Evolutionary conservation across 2,113 vertebrate genomes (phyloP).

Genomic region (Peromyscus polionotus): DNA sequence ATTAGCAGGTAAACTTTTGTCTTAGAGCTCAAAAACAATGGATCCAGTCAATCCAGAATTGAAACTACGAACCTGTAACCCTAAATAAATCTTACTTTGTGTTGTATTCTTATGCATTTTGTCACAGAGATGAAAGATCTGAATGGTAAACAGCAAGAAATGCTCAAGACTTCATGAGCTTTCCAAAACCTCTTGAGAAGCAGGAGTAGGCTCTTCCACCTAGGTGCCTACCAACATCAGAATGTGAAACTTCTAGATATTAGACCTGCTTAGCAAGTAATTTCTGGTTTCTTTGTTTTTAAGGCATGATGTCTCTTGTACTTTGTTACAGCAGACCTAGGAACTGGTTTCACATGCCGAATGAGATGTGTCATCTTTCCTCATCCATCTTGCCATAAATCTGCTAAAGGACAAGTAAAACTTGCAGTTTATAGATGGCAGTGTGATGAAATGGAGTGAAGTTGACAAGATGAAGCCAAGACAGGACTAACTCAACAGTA

Average conservation of each 20-base stretch:
- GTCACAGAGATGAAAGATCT: not conserved
- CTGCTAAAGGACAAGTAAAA: not conserved
- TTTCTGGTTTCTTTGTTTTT: not conserved
- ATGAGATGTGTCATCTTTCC: not conserved
- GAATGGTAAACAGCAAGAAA: not conserved
- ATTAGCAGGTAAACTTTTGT: not conserved
- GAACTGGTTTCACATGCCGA: not conserved
- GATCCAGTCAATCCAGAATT: not conserved
- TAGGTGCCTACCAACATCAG: not conserved
- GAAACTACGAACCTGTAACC: not conserved
- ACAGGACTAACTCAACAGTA: not conserved
- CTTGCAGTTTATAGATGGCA: not conserved
- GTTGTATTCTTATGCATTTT: not conserved
- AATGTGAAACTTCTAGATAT: not conserved
- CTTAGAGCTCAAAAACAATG: not conserved
- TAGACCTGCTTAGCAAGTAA: not conserved
- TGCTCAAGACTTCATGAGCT: rapidly evolving
- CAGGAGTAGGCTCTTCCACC: not conserved
- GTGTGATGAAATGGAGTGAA: not conserved
- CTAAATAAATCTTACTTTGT: not conserved
- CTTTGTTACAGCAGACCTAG: not conserved
- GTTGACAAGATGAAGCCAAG: not conserved
- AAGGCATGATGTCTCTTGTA: not conserved
- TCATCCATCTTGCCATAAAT: not conserved
- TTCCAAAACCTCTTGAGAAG: not conserved